Conservation (phyloP, 2,797 vertebrate species). For the Pitangus sulphuratus region DNA sequence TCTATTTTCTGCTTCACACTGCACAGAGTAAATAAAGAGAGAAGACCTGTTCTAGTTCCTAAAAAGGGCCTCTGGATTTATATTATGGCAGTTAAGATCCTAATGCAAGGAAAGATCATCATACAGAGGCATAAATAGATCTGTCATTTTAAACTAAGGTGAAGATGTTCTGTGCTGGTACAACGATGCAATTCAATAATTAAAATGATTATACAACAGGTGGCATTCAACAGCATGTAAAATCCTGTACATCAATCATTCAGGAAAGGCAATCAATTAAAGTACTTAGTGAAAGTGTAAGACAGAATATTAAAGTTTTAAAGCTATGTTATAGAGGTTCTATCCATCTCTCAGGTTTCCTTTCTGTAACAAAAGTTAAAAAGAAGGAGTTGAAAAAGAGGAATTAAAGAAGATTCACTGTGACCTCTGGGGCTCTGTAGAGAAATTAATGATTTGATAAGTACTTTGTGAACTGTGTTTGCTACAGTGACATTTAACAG, state of each 20-base stretch:
- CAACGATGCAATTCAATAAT: slow-evolving; percentile 39
- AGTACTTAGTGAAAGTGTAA: slow-evolving; percentile 38
- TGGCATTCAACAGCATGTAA: slow-evolving; percentile 53
- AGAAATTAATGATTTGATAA: not conserved
- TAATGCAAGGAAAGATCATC: slow-evolving; percentile 38
- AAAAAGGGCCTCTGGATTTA: not conserved
- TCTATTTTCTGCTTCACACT: not conserved
- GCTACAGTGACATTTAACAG: not conserved
- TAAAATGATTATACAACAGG: slow-evolving; percentile 69
- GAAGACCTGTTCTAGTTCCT: not conserved
- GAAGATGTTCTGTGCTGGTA: slow-evolving; percentile 16
- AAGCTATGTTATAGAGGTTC: not conserved
- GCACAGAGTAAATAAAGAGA: not conserved
- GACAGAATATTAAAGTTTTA: slow-evolving; percentile 21
- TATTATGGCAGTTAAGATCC: not conserved
- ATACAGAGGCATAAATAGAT: slow-evolving; percentile 59
- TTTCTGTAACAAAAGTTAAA: not conserved
- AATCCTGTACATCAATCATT: slow-evolving; percentile 56
- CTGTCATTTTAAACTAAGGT: slow-evolving; percentile 52
- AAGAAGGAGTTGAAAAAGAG: not conserved
- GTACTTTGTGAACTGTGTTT: not conserved
- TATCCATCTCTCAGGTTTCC: not conserved
- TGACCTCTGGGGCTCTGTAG: not conserved
- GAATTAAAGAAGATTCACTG: not conserved
- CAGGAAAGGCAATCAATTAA: slow-evolving; percentile 61